A percentile compares a stretch with the other conserved stretches of the same genome.
These are phyloP conservation scores for Poeciliopsis gracilis DNA, from an alignment of 2,797 vertebrate genomes.

Conservation along the genomic window DNA sequence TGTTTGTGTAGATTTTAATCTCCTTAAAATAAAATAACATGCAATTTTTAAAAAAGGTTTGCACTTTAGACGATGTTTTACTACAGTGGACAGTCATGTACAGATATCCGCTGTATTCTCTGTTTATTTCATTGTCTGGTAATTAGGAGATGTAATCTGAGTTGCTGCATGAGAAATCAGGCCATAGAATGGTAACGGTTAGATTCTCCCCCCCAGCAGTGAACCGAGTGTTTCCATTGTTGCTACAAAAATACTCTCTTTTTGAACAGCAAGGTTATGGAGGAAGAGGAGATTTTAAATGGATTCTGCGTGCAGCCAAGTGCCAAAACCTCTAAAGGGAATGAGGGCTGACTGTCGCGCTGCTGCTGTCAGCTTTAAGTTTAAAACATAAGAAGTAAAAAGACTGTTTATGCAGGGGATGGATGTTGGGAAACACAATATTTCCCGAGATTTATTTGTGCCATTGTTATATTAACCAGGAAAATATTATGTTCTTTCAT, in stretches of 20 bases:
- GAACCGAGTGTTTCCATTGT: conserved; percentile 55
- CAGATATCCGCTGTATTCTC: not conserved
- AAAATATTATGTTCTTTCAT: not conserved
- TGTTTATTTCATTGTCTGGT: conserved; percentile 19
- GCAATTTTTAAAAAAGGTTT: not conserved
- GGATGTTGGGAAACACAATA: not conserved
- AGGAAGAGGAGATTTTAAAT: conserved; percentile 33
- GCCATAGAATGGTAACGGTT: conserved; percentile 53
- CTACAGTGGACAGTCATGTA: too few relatives aligned
- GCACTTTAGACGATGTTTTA: not conserved
- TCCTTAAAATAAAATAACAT: not conserved
- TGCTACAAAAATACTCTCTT: conserved; percentile 65
- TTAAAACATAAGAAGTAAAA: not conserved
- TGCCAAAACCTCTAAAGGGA: conserved; percentile 39
- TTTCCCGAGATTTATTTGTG: not conserved
- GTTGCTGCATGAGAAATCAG: conserved; percentile 64
- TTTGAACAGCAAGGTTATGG: conserved; percentile 33
- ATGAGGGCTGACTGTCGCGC: conserved; percentile 9
- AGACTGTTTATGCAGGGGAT: not conserved
- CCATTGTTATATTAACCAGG: not conserved
- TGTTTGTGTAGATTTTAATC: not conserved
- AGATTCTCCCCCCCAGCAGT: conserved; percentile 34
- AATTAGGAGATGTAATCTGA: conserved; percentile 26
- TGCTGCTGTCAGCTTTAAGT: conserved; percentile 15
- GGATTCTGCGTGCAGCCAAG: conserved; percentile 50